Evolutionary conservation across 2,888 invertebrate species (phyloP).

Genomic region (Agonopterix alstromeriana): DNA sequence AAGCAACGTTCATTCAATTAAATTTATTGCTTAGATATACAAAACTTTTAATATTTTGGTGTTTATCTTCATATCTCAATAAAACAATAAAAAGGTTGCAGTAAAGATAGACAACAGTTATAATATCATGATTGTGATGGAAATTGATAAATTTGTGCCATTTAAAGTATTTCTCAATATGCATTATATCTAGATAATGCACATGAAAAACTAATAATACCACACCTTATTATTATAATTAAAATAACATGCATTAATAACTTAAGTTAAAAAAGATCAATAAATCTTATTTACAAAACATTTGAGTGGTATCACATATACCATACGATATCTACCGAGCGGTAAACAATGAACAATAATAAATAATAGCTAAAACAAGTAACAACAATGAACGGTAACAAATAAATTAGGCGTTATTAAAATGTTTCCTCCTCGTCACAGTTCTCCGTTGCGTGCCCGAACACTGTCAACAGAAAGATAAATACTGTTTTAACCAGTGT

Average conservation of each 20-base stretch:
- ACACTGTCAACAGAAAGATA: conserved; percentile 79
- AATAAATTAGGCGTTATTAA: conserved; percentile 63
- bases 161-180: conserved; percentile 50
- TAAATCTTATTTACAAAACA: conserved; percentile 60
- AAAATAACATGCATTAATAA: conserved; percentile 53
- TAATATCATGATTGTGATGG: conserved; percentile 62
- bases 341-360: conserved; percentile 43
- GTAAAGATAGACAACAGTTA: conserved; percentile 16
- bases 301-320: conserved; percentile 40
- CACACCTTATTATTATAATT: conserved; percentile 49
- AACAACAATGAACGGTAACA: conserved; percentile 71
- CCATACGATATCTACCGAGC: conserved; percentile 30
- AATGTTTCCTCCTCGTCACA: conserved; percentile 92
- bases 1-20: conserved; percentile 9
- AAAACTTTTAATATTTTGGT: conserved; percentile 39
- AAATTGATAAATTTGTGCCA: conserved; percentile 47
- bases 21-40: conserved; percentile 25
- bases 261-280: conserved; percentile 39
- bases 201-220: conserved; percentile 50
- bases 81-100: conserved; percentile 17
- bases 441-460: conserved; percentile 91
- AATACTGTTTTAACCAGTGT: background rate
- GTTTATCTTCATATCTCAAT: conserved; percentile 33
- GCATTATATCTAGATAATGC: conserved; percentile 67
- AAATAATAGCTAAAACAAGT: conserved; percentile 61